These are phyloP conservation scores for Zaprionus ghesquierei DNA, from an alignment of 1,140 invertebrate species.

Conservation along the genomic window DNA sequence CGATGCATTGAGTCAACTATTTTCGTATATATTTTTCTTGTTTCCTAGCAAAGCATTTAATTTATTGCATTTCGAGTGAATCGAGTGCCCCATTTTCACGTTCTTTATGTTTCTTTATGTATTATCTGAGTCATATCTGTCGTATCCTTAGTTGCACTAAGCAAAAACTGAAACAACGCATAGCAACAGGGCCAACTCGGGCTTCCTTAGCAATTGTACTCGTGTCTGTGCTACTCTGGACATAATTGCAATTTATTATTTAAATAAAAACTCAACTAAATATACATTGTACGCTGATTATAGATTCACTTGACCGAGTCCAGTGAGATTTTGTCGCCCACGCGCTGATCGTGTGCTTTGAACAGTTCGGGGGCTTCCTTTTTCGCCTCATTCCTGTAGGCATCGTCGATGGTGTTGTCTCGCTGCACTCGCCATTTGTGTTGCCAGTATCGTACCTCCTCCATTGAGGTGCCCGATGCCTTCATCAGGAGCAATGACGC, in stretches of 20 bases:
- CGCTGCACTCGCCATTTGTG: slow-evolving; percentile 82
- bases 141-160: slow-evolving; percentile 48
- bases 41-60: slow-evolving; percentile 63
- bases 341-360: slow-evolving; percentile 56
- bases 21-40: slow-evolving; percentile 1
- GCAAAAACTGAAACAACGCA: slow-evolving; percentile 59
- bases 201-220: slow-evolving; percentile 63
- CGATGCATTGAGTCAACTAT: slow-evolving; percentile 26
- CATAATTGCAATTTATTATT: slow-evolving; percentile 77
- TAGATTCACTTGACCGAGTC: slow-evolving; percentile 58
- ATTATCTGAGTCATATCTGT: slow-evolving; percentile 36
- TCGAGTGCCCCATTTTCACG: slow-evolving; percentile 43
- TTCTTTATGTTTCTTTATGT: slow-evolving; percentile 16
- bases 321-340: slow-evolving; percentile 55
- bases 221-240: slow-evolving; percentile 57
- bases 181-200: slow-evolving; percentile 59
- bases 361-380: slow-evolving; percentile 51
- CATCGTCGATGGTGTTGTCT: slow-evolving; percentile 68
- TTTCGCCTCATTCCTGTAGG: slow-evolving; percentile 59
- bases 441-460: slow-evolving; percentile 84
- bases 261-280: slow-evolving; percentile 54
- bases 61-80: slow-evolving; percentile 46
- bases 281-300: neutral
- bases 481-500: slow-evolving; percentile 83
- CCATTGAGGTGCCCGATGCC: slow-evolving; percentile 83